Evolutionary conservation across 2,888 invertebrate genomes (phyloP), one percentile per base, ranked within the genome.

Genomic region (Archips crataeganus): DNA sequence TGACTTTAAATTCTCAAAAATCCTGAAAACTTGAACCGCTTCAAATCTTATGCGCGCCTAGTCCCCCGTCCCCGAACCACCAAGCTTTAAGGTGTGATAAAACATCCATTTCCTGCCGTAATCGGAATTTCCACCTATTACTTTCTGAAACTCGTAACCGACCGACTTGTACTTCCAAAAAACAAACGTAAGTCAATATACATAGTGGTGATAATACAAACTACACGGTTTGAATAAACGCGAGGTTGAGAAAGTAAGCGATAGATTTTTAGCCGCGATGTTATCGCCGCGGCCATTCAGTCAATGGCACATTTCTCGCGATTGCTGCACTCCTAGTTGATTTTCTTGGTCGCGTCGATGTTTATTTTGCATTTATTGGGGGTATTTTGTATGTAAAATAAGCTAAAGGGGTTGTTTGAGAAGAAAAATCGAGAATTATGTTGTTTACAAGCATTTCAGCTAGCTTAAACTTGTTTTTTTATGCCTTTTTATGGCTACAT

Each of bases 31-130:
- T 57, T 23, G 11, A 32, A 54, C 79, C 76, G 36, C 62, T 15
- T 8, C 70, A 68, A 39, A 9, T 70, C 47, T 34, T 75, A 51
- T 76, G 36, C 4, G 3, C 1, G 3, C 74, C 80, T 84, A 81
- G 86, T 75, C 80, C 77, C 84, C 78, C 23, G 64, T 23, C 34
- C 57, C 36, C 70, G 49, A 63, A 63, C 57, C 74, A 78, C 80
- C 80, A 80, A 79, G 76, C 75, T 65, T 74, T 74, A 78, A 78
- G 80, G 79, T 77, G 88, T 86, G 89, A 92, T 93, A 93, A 91
- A 93, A 90, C 91, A 86, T 80, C 88, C 87, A 87, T 91, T 91
- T 88, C 85, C 85, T 79, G 70, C 82, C 84, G 92, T 91, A 91
- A 93, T 91, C 90, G 89, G 76, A 54, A 54, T 54, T 54, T 3